Conservation (phyloP, 2,888 invertebrate genomes). For the Rhyacophila evoluta region DNA sequence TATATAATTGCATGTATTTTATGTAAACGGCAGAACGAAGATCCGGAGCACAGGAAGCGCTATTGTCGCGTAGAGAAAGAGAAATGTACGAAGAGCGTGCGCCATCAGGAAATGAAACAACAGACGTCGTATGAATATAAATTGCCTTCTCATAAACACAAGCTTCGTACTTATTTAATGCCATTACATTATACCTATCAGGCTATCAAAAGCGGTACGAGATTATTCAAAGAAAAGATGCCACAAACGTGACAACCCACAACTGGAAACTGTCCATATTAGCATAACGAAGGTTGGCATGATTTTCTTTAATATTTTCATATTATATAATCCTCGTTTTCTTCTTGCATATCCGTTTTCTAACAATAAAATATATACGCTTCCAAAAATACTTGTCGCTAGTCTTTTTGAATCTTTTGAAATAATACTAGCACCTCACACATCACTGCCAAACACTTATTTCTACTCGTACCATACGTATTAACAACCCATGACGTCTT, state of each 20-base stretch:
- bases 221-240: constrained; percentile 8
- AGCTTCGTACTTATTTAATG: constrained; percentile 40
- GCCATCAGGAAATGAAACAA: constrained; percentile 55
- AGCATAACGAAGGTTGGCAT: too few relatives aligned
- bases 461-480: too few relatives aligned
- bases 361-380: too few relatives aligned
- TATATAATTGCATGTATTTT: background rate
- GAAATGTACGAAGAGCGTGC: constrained; percentile 39
- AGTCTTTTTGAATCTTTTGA: too few relatives aligned
- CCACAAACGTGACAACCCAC: background rate
- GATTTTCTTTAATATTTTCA: too few relatives aligned
- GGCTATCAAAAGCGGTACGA: background rate
- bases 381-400: too few relatives aligned
- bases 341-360: too few relatives aligned
- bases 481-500: too few relatives aligned
- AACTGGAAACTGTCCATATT: too few relatives aligned
- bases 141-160: constrained; percentile 52
- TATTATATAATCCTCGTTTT: too few relatives aligned
- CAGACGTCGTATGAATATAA: constrained; percentile 54
- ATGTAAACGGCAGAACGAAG: background rate
- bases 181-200: background rate
- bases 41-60: background rate
- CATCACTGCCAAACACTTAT: too few relatives aligned
- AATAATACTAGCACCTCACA: too few relatives aligned
- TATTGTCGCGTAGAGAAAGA: constrained; percentile 16